A percentile compares a stretch with the other conserved stretches of the same genome.
phyloP scores from a whole-genome alignment of 1,140 invertebrate species.

The Chrysopa pallens region DNA sequence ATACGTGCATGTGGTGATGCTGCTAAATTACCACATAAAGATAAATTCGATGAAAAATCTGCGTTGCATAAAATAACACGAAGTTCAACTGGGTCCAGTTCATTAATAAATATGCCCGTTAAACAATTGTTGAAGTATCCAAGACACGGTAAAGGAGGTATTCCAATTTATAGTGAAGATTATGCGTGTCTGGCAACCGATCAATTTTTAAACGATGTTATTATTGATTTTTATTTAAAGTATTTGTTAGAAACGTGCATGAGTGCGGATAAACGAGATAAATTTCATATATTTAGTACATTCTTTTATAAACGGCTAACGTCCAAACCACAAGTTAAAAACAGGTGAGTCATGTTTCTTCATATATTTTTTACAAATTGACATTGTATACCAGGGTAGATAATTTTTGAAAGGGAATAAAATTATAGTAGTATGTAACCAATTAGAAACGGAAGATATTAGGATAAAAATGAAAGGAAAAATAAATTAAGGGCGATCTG shows the following conservation, averaged over 20 bases:
- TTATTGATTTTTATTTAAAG: conserved; percentile 95
- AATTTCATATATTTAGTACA: conserved; percentile 89
- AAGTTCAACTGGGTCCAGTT: neutral
- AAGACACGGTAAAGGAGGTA: conserved; percentile 58
- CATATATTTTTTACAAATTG: no score
- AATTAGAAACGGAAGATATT: no score
- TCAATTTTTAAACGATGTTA: conserved; percentile 93
- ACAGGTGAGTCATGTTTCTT: neutral
- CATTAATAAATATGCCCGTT: neutral
- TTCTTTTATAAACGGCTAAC: conserved; percentile 94
- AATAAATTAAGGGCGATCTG: no score
- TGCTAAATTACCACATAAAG: no score
- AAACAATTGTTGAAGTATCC: conserved; percentile 22
- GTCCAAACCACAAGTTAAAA: conserved; percentile 34
- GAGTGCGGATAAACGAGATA: conserved; percentile 47
- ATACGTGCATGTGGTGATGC: neutral
- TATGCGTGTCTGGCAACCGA: conserved; percentile 77
- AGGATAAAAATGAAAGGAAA: no score
- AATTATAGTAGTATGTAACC: no score
- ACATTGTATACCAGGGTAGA: no score
- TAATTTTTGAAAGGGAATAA: no score
- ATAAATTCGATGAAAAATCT: no score
- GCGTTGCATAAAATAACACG: neutral
- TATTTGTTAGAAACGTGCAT: conserved; percentile 62
- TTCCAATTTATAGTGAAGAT: conserved; percentile 83